A percentile compares a stretch with the other conserved stretches of the same genome.
Evolutionary conservation across 2,888 invertebrate genomes (phyloP).

Genomic region (Agrenia bidenticulata): DNA sequence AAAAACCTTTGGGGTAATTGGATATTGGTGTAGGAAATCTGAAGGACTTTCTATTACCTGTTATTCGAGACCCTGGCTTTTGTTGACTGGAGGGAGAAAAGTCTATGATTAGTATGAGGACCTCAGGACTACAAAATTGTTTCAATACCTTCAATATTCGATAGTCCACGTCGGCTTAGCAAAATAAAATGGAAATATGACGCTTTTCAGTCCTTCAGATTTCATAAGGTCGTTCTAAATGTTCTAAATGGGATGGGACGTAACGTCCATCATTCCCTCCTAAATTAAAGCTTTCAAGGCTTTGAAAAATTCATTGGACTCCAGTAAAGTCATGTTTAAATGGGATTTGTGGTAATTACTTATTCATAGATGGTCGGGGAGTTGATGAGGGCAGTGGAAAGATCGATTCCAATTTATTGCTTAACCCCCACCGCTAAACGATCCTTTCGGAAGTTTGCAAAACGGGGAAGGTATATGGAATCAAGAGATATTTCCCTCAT

Average conservation of each 20-base stretch:
- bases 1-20: too few relatives aligned
- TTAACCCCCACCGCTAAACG: neutral
- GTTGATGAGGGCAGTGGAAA: neutral
- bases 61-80: too few relatives aligned
- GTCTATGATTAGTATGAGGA: too few relatives aligned
- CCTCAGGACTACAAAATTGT: too few relatives aligned
- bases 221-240: neutral
- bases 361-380: slow-evolving; percentile 4
- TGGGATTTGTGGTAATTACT: neutral
- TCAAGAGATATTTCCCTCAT: too few relatives aligned
- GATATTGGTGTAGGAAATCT: too few relatives aligned
- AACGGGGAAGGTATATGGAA: too few relatives aligned
- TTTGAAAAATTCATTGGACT: slow-evolving; percentile 8
- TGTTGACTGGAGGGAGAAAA: too few relatives aligned
- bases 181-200: neutral
- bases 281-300: neutral
- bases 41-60: too few relatives aligned
- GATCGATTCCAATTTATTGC: slow-evolving; percentile 14
- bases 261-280: neutral
- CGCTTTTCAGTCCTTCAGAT: too few relatives aligned
- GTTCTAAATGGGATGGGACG: neutral
- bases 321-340: slow-evolving; percentile 9
- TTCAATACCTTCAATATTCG: too few relatives aligned
- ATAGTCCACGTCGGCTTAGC: slow-evolving; percentile 11
- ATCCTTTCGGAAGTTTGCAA: neutral